A percentile compares a stretch with the other conserved stretches of the same genome.
These are phyloP conservation scores for Myocastor coypus DNA, from an alignment of 2,113 vertebrate species.

Conservation along the genomic window DNA sequence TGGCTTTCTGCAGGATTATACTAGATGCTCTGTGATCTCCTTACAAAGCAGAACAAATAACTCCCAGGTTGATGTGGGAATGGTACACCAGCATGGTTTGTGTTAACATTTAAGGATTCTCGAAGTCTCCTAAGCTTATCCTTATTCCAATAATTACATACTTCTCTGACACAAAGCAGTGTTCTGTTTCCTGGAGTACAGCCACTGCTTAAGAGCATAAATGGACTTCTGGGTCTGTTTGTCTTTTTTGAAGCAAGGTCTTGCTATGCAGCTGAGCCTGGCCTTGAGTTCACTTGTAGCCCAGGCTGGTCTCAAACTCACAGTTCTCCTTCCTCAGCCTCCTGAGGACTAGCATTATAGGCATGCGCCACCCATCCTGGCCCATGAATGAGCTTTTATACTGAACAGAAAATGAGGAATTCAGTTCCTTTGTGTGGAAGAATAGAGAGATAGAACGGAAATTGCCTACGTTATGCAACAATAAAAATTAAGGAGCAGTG, in stretches of 20 bases:
- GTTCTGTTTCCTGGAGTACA: background rate
- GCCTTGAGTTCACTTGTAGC: too few species aligned
- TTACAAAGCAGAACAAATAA: background rate
- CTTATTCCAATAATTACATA: background rate
- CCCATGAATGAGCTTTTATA: background rate
- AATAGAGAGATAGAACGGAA: background rate
- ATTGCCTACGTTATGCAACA: constrained; percentile 9
- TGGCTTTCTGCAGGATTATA: background rate
- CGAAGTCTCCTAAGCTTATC: background rate
- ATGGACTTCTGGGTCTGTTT: background rate
- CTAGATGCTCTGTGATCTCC: background rate
- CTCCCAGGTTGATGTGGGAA: too few species aligned
- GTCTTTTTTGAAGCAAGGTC: too few species aligned
- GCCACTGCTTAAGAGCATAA: background rate
- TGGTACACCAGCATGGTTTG: fast-evolving
- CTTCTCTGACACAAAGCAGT: background rate
- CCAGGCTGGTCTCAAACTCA: too few species aligned
- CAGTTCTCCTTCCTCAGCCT: too few species aligned
- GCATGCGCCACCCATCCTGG: too few species aligned
- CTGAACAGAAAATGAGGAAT: background rate
- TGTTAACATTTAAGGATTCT: background rate
- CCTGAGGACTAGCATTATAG: too few species aligned
- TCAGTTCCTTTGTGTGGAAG: background rate
- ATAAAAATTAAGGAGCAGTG: constrained; percentile 58
- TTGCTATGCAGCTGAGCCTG: too few species aligned